Base-by-base conservation (phyloP, 2,888 invertebrate genomes). In the Drosophila pseudotalamancana region DNA sequence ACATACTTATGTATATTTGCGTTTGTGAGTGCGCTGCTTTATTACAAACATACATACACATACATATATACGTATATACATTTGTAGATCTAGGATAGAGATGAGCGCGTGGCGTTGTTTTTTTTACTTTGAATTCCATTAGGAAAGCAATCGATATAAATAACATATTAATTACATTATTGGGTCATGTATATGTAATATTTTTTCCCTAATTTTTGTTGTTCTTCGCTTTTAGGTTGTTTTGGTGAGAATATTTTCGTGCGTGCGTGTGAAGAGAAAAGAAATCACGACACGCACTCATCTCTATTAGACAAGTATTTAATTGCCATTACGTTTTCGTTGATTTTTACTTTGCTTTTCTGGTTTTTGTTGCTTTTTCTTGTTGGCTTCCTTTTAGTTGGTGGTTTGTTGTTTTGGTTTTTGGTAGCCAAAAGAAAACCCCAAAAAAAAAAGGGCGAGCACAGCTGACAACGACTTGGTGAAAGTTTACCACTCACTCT, bases 381-480 rank as follows among this genome's bases (percentile, higher is more conserved):
- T 50, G n/a, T 25, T 56, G 37, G 31, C 57, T 64, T 49, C 19
- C 39, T 64, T 63, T 63, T 62, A 21, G 21, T 69, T 54, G 35
- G 37, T 48, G 48, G 51, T 64, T 74, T 79, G 60, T 65, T 77
- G 72, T 60, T 72, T 65, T 75, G 59, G 45, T 61, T 73, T 57
- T 64, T 35, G 29, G 40, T 43, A 51, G 42, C 53, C n/a, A 61
- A 56, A 67, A 42, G 50, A 34, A 51, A 55, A 50, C 18, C 21
- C 27, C 43, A 50, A 61, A 55, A 66, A 80, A 56, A 61, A 55
- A 66, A 80, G 59, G 66, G 81, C 70, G 80, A 57, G 56, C 70
- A 77, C 81, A 81, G 84, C 81, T 81, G 80, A 80, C 81, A 77
- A 48, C 68, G 48, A n/a, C 53, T 59, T 63, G 81, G 81, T 81